These are phyloP conservation scores for Orcinus orca DNA, from an alignment of 2,113 vertebrate genomes.

Conservation along the genomic window DNA sequence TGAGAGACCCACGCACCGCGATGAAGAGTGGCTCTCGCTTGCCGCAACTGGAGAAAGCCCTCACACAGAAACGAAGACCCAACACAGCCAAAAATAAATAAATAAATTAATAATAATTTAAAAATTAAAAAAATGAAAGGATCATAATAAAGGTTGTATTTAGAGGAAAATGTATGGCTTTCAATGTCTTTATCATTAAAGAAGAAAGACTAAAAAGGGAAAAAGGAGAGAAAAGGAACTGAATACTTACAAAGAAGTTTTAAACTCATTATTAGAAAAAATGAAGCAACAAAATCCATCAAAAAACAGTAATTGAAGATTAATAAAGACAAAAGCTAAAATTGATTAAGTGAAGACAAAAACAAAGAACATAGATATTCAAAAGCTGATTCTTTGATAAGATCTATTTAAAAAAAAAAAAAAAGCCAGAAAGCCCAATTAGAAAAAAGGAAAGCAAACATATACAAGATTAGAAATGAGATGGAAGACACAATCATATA, in stretches of 20 bases:
- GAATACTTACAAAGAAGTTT: background rate
- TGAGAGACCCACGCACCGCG: rapidly evolving
- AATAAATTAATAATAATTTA: too few relatives aligned
- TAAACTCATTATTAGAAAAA: background rate
- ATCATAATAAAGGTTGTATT: background rate
- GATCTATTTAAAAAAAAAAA: background rate
- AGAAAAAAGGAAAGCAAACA: background rate
- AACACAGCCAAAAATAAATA: too few relatives aligned
- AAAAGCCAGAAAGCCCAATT: background rate
- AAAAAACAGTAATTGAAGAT: background rate
- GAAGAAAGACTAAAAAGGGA: background rate
- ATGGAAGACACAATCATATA: background rate
- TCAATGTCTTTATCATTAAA: background rate
- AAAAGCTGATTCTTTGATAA: background rate
- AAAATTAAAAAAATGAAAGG: background rate
- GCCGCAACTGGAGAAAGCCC: too few relatives aligned
- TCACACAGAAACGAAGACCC: too few relatives aligned
- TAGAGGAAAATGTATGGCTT: background rate
- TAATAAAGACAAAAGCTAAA: background rate
- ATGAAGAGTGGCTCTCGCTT: too few relatives aligned
- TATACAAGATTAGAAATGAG: background rate
- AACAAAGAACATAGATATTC: background rate
- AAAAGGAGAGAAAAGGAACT: background rate
- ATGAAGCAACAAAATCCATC: background rate
- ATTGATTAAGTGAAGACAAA: background rate